These are phyloP conservation scores for Peromyscus aztecus DNA, from an alignment of 2,797 vertebrate genomes.

Conservation along the genomic window DNA sequence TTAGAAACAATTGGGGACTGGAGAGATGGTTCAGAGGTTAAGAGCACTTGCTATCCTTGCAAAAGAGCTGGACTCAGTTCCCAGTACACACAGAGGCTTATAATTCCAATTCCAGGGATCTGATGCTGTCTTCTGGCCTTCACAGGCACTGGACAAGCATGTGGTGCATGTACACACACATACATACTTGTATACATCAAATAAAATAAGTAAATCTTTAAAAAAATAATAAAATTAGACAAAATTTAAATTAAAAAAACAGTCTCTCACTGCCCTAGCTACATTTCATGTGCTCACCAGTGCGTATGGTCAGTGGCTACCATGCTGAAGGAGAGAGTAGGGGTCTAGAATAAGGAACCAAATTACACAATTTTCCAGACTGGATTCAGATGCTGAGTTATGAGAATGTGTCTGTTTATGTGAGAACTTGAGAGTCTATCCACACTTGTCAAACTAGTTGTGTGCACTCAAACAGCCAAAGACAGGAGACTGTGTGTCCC, in stretches of 20 bases:
- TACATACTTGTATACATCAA: not conserved
- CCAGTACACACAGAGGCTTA: not conserved
- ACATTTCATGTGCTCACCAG: not conserved
- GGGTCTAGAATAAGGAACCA: not conserved
- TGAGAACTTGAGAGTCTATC: not conserved
- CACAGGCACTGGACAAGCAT: not conserved
- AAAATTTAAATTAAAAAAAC: not conserved
- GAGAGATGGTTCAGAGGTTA: not conserved
- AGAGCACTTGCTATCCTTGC: not conserved
- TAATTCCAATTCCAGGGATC: not conserved
- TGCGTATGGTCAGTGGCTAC: not conserved
- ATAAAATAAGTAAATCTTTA: not conserved
- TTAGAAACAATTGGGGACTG: not conserved
- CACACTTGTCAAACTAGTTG: not conserved
- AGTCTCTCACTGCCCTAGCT: not conserved
- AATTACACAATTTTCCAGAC: not conserved
- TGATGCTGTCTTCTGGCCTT: not conserved
- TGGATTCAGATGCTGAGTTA: not conserved
- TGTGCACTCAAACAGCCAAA: not conserved
- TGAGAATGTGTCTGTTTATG: not conserved
- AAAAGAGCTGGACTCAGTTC: not conserved
- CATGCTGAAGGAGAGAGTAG: not conserved
- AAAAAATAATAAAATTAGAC: constrained; percentile 42
- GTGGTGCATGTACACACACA: not conserved
- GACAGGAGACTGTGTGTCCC: too few relatives aligned